Base-by-base conservation (phyloP, 2,888 invertebrate species). In the Diarsia mendica region DNA sequence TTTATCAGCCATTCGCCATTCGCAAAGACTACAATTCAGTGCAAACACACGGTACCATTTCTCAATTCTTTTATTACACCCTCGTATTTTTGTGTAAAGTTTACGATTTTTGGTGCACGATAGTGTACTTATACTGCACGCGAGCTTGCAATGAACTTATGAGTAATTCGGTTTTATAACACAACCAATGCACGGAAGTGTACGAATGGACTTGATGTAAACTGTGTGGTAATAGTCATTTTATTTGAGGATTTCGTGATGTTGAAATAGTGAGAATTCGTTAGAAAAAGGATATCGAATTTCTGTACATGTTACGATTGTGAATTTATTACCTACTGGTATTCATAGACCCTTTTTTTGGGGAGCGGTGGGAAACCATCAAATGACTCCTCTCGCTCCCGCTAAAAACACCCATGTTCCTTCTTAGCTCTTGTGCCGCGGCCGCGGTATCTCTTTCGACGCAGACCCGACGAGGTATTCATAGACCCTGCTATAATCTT, bases 91-190 rank as follows among this genome's bases (percentile, higher is more conserved):
- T 76, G 69, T 71, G 53, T 67, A 23, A 67, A 77, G 73, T 87
- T 82, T 87, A 82, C 81, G 77, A 73, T 84, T 74, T 80, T 76
- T 33, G 67, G 63, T 64, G 69, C 80, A 81, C 80, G 80, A 49
- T 63, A 72, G 65, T 69, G 64, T 72, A 75, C 55, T n/a, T n/a
- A n/a, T n/a, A 23, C 9, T 67, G 80, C 88, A 87, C 84, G 88
- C 87, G 79, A 88, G 75, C 69, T 66, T 69, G 81, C 77, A 84
- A 84, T 82, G 79, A 82, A 85, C 72, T 77, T 86, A 81, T 69
- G 77, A 79, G 83, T 84, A 73, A 77, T 80, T 74, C 63, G 64
- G 68, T 82, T 86, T 75, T 80, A 77, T 66, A 76, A 75, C 72
- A 79, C 75, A 60, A 46, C 60, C 46, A 61, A 71, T 78, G 72